Conservation (phyloP, 1,140 invertebrate species). For the Alviniconcha marisindica region DNA sequence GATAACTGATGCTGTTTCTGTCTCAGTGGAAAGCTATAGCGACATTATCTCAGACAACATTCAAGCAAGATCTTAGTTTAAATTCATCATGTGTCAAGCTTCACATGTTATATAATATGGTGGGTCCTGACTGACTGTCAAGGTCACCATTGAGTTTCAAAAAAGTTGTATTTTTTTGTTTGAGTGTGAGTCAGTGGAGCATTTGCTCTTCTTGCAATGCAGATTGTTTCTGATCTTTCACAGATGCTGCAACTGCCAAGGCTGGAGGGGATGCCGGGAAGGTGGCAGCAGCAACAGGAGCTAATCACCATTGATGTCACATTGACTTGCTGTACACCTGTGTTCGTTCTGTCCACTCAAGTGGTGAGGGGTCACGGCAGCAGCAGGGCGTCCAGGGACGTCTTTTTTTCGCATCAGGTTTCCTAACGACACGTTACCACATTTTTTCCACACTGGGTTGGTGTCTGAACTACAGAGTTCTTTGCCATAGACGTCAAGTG, state of each 20-base stretch:
- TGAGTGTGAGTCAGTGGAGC: no score
- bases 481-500: slow-evolving; percentile 27
- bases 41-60: no score
- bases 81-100: no score
- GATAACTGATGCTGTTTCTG: no score
- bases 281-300: slow-evolving; percentile 23
- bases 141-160: no score
- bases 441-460: slow-evolving; percentile 4
- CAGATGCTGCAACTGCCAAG: slow-evolving; percentile 32
- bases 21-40: no score
- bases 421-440: background rate
- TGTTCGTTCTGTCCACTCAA: slow-evolving; percentile 30
- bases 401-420: slow-evolving; percentile 17
- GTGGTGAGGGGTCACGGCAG: slow-evolving; percentile 27
- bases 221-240: background rate
- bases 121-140: no score
- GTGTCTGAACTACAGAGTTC: background rate
- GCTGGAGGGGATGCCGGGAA: slow-evolving; percentile 24
- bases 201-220: no score
- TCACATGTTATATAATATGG: no score
- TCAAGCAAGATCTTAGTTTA: no score
- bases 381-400: slow-evolving; percentile 19
- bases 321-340: slow-evolving; percentile 30
- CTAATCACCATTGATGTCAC: slow-evolving; percentile 39
- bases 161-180: no score